A percentile compares a stretch with the other conserved stretches of the same genome.
Evolutionary conservation across 92 coral and sea anemone species (phyloP).

Genomic region (Zoanthus gigantus): DNA sequence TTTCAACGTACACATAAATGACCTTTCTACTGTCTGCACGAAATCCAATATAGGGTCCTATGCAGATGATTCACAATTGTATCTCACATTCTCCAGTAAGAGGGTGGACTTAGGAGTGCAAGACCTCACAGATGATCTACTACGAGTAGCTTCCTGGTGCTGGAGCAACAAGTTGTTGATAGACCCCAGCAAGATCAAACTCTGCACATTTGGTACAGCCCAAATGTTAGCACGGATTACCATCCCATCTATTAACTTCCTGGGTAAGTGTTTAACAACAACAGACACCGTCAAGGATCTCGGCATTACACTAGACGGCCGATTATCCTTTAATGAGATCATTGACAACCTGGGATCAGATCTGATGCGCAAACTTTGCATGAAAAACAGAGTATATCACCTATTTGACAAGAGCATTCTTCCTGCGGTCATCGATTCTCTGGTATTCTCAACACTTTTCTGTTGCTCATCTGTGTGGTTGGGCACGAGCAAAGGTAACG

Average conservation of each 20-base stretch:
- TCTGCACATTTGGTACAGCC: constrained; percentile 32
- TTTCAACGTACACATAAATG: not conserved
- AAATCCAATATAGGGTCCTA: not conserved
- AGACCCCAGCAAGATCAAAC: constrained; percentile 53
- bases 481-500: not conserved
- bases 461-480: not conserved
- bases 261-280: constrained; percentile 30
- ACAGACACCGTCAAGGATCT: constrained; percentile 15
- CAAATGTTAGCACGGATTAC: constrained; percentile 21
- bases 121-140: constrained; percentile 34
- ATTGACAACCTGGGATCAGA: constrained; percentile 9
- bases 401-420: not conserved
- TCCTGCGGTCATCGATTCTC: not conserved
- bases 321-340: not conserved
- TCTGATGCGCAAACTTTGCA: constrained; percentile 18
- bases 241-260: constrained; percentile 28
- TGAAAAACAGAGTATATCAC: not conserved
- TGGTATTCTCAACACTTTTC: not conserved
- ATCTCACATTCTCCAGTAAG: constrained; percentile 47
- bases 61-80: not conserved
- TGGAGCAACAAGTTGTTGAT: constrained; percentile 50
- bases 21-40: not conserved
- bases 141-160: constrained; percentile 56
- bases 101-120: not conserved
- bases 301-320: constrained; percentile 1